Base-by-base conservation (phyloP, 1,140 invertebrate species). In the Drosophila cardini region DNA sequence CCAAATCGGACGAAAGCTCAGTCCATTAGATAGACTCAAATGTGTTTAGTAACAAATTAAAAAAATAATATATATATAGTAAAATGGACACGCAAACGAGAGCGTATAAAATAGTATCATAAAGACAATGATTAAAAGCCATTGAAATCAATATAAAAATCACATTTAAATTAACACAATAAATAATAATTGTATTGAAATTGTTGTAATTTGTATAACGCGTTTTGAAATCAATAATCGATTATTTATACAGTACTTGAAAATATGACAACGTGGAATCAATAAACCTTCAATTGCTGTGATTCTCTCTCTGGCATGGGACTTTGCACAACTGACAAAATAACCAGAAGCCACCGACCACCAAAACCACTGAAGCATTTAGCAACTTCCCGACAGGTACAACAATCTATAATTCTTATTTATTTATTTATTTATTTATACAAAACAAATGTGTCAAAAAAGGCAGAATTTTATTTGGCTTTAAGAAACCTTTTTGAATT, bases 201-300 rank as follows among this genome's bases (percentile, higher is more conserved):
- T 18, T 2, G 32, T 11, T 26, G n/a, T 42, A 32, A 21, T 36
- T 67, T 61, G 10, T 55, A 56, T 62, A 13, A 21, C 34, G 13
- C 21, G 48, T 2, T 64, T 64, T 63, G 7, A 61, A 85, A 89
- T 89, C 83, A 89, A 87, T 87, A 87, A 87, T 87, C 84, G 76
- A 87, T 87, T 87, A 79, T 52, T 68, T 57, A 57, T 70, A 58
- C 36, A 38, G 16, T 63, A 58, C 55, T 62, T 57, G 36, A 62
- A 56, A 62, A 63, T 43, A 50, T 63, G 58, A 63, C 50, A 62
- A 65, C 57, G 53, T 15, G 71, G 38, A 87, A 89, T 89, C 84
- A 89, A 89, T 89, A 89, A 89, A 60, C 77, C 80, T 80, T 89
- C 84, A 73, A 80, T 89, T 77, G 84, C 79, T 84, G 80, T 84